Percentiles rank a stretch among this genome's conserved stretches.
Conservation (phyloP, 2,888 invertebrate species). For the Metacarcinus magister region DNA sequence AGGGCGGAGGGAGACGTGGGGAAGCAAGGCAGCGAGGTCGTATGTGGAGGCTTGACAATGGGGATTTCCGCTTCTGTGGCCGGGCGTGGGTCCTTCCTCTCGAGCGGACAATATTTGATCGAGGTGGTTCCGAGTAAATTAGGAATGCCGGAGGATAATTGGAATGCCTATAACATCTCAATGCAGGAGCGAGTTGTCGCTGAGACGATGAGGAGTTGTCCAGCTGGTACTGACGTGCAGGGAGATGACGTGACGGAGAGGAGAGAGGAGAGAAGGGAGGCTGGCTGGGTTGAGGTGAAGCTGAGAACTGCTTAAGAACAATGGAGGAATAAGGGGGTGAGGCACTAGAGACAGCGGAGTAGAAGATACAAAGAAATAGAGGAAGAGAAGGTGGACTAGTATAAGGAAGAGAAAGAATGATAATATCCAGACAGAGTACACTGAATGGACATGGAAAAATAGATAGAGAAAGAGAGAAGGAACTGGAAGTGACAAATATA, state of each 20-base stretch:
- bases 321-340: background rate
- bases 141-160: conserved; percentile 72
- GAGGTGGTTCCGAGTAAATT: conserved; percentile 71
- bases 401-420: too few relatives aligned
- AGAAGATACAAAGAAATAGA: too few relatives aligned
- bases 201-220: conserved; percentile 3
- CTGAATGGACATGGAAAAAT: too few relatives aligned
- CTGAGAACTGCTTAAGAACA: background rate
- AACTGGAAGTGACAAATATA: background rate
- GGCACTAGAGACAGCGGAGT: background rate
- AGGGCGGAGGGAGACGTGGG: background rate
- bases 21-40: conserved; percentile 2
- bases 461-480: too few relatives aligned
- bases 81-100: conserved; percentile 1
- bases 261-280: background rate
- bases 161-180: conserved; percentile 69
- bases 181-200: conserved; percentile 57
- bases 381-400: too few relatives aligned
- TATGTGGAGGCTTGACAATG: background rate
- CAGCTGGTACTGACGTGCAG: conserved; percentile 4
- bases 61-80: conserved; percentile 69
- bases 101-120: conserved; percentile 76
- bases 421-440: too few relatives aligned
- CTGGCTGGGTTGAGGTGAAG: background rate
- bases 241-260: background rate